Evolutionary conservation across 2,888 invertebrate genomes (phyloP).

Genomic region (Coenonympha arcania): DNA sequence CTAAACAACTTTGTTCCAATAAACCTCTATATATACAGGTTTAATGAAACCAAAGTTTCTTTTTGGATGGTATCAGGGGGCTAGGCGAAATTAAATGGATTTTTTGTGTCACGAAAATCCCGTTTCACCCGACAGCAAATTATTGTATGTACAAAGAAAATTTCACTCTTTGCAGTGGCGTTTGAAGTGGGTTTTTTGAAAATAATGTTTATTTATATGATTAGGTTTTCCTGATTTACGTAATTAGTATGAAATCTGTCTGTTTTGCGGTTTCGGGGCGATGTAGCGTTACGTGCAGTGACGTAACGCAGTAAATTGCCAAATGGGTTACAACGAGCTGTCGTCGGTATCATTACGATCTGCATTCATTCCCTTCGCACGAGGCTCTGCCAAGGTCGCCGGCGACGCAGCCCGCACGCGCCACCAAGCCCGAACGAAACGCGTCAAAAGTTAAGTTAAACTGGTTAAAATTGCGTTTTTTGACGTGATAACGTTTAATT

Average conservation of each 20-base stretch:
- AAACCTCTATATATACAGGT: no score
- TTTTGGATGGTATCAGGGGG: no score
- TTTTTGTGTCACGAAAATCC: no score
- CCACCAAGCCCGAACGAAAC: background rate
- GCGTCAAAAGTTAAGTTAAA: background rate
- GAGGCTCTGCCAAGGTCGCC: constrained; percentile 30
- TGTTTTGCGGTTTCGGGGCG: background rate
- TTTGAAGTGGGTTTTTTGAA: no score
- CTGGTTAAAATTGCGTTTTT: no score
- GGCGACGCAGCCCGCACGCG: constrained; percentile 1
- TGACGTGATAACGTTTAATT: no score
- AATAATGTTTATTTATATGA: background rate
- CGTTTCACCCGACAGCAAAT: no score
- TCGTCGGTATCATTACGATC: constrained; percentile 37
- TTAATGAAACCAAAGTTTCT: no score
- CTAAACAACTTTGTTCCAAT: no score
- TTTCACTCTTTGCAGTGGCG: no score
- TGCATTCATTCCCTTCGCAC: constrained; percentile 41
- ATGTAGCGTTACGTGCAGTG: constrained; percentile 25
- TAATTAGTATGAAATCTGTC: background rate
- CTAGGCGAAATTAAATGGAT: no score
- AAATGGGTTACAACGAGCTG: constrained; percentile 61
- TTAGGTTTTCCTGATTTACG: background rate
- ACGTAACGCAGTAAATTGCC: constrained; percentile 54
- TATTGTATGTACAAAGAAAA: no score